Base-by-base conservation (phyloP, 2,113 vertebrate genomes). In the Callipepla squamata region DNA sequence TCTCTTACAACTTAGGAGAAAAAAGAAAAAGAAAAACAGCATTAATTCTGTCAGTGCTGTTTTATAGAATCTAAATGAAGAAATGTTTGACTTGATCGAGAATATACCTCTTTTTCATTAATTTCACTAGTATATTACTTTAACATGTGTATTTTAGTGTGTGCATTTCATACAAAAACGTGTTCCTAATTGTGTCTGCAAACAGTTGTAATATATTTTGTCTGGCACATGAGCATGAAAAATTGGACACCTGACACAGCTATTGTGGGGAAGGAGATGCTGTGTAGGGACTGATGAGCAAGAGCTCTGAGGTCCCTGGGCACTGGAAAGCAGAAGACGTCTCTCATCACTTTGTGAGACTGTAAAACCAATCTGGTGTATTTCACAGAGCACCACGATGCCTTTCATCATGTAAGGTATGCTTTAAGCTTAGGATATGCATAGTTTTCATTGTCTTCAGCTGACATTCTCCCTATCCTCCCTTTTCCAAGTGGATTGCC, bases 361-460 rank as follows among this genome's bases (percentile, higher is more conserved):
- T 50, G 30, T 26, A 57, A 19, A 40, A 36, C 66, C 55, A 53
- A 68, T 47, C 2, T 2, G n/a, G 16, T 25, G 15, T 32, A 3
- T 15, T 42, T 44, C 48, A 2, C 0, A 58, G 13, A 69, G 55
- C 38, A 78, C 48, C 0, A 1, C 58, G 30, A 34, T 7, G n/a
- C n/a, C 18, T 75, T 80, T 50, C 18, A 4, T 9, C 3, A 25
- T 7, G 17, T 47, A 21, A 69, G 79, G 53, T 36, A 44, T 23
- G 10, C 17, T 68, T 58, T 63, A 34, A 45, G 78, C 19, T 14
- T 40, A 25, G 1, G 14, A 22, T 21, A 25, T 32, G 65, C 9
- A 16, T 34, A 18, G 55, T 38, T 87, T 59, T 51, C 32, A 7
- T 13, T 58, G 59, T 34, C 45, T 76, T 78, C 53, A 67, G 32